Evolutionary conservation across 2,113 vertebrate species (phyloP), one percentile per base, ranked within the genome.

Genomic region (Noctilio leporinus): DNA sequence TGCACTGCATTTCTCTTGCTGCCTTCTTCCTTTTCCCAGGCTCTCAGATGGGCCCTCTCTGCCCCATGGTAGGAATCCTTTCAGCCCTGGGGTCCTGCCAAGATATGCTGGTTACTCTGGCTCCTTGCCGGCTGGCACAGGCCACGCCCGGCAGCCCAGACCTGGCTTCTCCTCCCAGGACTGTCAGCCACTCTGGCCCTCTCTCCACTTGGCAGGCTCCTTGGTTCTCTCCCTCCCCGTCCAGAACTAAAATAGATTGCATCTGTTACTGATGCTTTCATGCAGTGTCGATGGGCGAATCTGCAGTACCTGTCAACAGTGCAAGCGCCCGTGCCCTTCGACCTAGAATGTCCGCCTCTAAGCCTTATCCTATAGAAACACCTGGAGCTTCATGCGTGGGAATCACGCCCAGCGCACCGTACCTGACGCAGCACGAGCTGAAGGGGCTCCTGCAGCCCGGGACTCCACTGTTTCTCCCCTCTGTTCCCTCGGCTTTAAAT

Each of bases 1-100:
- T 9, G 19, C 35, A 20, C 20, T 10, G 35, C 15, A 12, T 38
- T 0, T 43, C 86, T 69, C 75, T 49, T 24, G n/a, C 49, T 76
- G 67, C 67, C 67, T 57, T 45, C 38, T 49, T 92, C 76, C 57
- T 82, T 53, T 40, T 24, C 76, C 26, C n/a, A 65, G 75, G 38
- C 55, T 53, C 75, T 47, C 82, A 19, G 17, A 40, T 19, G 64
- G 30, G 10, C 51, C 33, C 10, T 26, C 53, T 76, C 47, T 59
- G 47, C 53, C 40, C 64, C 62, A 26, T 2, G 3, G n/a, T 8
- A 10, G 12, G 5, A 16, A 30, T 10, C 2, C 7, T 33, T 20
- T 33, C 57, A 1, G 2, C 40, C 17, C 73, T 14, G 0, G 0
- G n/a, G 10, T 67, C 45, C 75, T 51, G 35, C 35, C 1, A 3